Evolutionary conservation across 1,140 invertebrate species (phyloP), one percentile per base, ranked within the genome.

Genomic region (Helicoverpa zea): DNA sequence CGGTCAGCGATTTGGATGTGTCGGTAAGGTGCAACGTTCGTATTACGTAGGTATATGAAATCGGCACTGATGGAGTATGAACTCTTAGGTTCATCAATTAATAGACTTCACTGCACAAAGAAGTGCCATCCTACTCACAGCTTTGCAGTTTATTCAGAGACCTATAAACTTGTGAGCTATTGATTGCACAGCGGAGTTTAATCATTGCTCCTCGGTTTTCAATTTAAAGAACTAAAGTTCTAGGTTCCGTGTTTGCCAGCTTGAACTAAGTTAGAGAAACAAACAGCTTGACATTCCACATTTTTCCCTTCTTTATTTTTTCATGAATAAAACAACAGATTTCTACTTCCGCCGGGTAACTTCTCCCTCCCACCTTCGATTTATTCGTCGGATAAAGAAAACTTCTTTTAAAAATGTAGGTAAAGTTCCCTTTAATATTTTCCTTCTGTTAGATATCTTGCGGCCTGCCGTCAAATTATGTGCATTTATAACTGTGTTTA

Each of bases 291-390:
- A 84, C 84, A 81, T 89, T 85, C 87, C 87, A 89, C 90, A 92
- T 92, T 92, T 90, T 93, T 91, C 88, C 92, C 86, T 88, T 88
- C 88, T 94, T 94, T 92, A 90, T 94, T 93, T 94, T 92, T 94
- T 94, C 92, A 95, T 95, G 93, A 95, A 95, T 95, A 95, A 95
- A 95, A 95, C 92, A 95, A 92, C 92, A 94, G 92, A 94, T 92
- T 90, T 91, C 90, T 92, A 91, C 91, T 92, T 91, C 91, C 89
- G 88, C 78, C 87, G 91, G 80, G 83, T 87, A 94, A 91, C 84
- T 93, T 93, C 89, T 92, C 88, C 91, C 92, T 88, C 89, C 93
- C 90, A 95, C 94, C 94, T 95, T 95, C 94, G 94, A 95, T 95
- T 95, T 95, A 95, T 95, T 93, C 94, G 83, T 86, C 82, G 92